Conservation (phyloP, 2,113 vertebrate species). For the Cynoglossus semilaevis region DNA sequence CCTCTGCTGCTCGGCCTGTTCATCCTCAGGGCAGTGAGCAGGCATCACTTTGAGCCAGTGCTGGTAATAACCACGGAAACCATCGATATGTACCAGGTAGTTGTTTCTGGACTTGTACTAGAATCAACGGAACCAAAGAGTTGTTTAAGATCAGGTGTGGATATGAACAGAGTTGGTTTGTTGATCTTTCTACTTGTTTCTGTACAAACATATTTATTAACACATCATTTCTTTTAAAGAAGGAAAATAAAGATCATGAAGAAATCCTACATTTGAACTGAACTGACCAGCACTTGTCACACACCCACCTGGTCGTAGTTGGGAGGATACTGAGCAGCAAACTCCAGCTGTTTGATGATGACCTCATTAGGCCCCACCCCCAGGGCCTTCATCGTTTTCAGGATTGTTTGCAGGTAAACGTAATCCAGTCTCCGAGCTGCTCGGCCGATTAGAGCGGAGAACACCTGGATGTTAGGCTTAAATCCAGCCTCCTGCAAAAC, state of each 20-base stretch:
- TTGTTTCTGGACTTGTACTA: conserved; percentile 88
- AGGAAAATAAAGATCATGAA: too few species aligned
- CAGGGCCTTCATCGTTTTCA: conserved; percentile 81
- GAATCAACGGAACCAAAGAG: conserved; percentile 2
- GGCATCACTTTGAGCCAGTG: conserved; percentile 86
- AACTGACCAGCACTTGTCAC: background rate
- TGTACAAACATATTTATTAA: too few species aligned
- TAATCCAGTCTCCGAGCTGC: conserved; percentile 85
- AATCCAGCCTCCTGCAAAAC: conserved; percentile 77
- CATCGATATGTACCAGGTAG: conserved; percentile 90
- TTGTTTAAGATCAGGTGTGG: background rate
- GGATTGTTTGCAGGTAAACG: conserved; percentile 82
- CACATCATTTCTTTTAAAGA: too few species aligned
- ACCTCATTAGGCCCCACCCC: conserved; percentile 86
- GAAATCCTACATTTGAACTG: too few species aligned
- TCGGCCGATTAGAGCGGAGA: conserved; percentile 85
- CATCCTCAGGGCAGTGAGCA: conserved; percentile 71
- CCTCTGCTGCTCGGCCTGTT: background rate
- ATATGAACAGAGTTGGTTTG: background rate
- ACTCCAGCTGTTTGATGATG: conserved; percentile 90
- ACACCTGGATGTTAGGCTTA: conserved; percentile 84
- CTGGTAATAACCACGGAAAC: conserved; percentile 91
- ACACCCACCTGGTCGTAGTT: conserved; percentile 83
- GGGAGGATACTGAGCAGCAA: conserved; percentile 87
- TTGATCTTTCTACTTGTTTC: too few species aligned